phyloP scores from a whole-genome alignment of 2,888 invertebrate genomes.

The Ectobius pallidus region DNA sequence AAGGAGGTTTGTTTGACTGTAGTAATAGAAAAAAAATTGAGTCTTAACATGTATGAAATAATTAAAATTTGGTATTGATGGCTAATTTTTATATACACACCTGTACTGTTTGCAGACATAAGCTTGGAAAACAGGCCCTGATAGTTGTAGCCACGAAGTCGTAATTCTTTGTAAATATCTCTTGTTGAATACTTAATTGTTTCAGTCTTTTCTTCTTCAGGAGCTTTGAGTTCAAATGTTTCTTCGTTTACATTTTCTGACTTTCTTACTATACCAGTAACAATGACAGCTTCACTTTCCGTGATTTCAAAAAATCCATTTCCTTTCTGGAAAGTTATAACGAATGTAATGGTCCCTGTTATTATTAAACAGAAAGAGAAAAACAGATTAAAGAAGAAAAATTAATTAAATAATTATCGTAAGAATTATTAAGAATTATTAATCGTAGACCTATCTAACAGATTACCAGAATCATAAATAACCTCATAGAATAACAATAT shows the following conservation, averaged over 20 bases:
- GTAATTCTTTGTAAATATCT: conserved; percentile 73
- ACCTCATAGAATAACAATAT: no score
- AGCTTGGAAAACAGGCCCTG: conserved; percentile 67
- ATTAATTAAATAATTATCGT: not conserved
- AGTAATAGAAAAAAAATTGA: no score
- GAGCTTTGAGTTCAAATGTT: not conserved
- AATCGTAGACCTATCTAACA: no score
- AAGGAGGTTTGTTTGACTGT: no score
- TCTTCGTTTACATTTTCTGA: not conserved
- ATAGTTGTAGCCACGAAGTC: conserved; percentile 72
- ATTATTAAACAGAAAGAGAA: not conserved
- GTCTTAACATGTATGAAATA: not conserved
- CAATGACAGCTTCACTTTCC: conserved; percentile 39
- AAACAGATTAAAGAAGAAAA: no score
- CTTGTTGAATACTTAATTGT: conserved; percentile 51
- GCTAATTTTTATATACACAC: no score
- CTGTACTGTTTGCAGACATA: conserved; percentile 52
- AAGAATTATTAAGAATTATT: no score
- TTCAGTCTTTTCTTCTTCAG: not conserved
- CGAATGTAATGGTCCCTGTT: conserved; percentile 43
- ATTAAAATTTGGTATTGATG: not conserved
- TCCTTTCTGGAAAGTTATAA: conserved; percentile 40
- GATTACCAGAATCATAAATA: no score
- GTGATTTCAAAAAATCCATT: conserved; percentile 42
- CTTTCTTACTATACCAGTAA: conserved; percentile 31